These are phyloP conservation scores for Zosterops borbonicus DNA, from an alignment of 2,113 vertebrate genomes.

Conservation along the genomic window DNA sequence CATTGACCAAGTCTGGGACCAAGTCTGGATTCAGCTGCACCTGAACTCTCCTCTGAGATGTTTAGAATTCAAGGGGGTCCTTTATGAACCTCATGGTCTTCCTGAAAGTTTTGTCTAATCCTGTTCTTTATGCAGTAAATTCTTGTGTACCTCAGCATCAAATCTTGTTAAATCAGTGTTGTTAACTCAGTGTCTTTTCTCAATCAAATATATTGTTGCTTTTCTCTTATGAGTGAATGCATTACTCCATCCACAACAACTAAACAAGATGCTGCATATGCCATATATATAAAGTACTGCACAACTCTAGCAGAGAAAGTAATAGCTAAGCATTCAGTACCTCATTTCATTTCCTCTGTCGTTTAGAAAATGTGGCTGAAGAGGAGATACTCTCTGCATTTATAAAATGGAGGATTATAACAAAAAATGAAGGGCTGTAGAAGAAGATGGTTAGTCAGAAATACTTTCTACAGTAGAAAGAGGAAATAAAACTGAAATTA, in stretches of 20 bases:
- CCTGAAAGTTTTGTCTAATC: neutral
- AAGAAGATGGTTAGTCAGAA: constrained; percentile 19
- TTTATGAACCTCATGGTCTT: neutral
- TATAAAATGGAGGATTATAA: neutral
- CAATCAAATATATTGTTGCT: neutral
- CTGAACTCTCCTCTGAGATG: neutral
- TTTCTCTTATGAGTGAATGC: neutral
- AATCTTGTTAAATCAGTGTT: neutral
- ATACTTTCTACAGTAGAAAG: neutral
- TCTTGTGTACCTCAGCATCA: neutral
- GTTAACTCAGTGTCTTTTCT: neutral
- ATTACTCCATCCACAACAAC: neutral
- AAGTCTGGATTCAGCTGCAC: neutral
- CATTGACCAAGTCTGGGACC: neutral
- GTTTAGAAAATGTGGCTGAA: neutral
- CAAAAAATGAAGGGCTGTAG: neutral
- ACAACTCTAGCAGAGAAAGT: neutral
- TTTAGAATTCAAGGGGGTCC: neutral
- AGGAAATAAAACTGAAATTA: constrained; percentile 28
- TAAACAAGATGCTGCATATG: neutral
- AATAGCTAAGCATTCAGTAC: neutral
- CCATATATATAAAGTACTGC: neutral
- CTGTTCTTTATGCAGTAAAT: neutral
- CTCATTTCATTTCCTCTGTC: neutral
- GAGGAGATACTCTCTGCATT: neutral